Evolutionary conservation across 1,140 invertebrate species (phyloP).

Genomic region (Heliconius hermathena): DNA sequence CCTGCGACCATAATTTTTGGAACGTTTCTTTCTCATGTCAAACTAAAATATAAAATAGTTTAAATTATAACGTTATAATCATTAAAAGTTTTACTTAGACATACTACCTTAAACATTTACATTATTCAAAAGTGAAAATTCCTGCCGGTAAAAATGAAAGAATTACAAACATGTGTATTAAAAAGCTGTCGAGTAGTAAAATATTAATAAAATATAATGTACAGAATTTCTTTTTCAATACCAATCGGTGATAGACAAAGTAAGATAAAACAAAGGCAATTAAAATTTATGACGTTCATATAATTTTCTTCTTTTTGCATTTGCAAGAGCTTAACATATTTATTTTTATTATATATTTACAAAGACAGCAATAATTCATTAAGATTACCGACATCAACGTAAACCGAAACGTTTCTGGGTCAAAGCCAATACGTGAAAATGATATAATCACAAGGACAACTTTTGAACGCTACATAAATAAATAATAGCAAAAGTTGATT

Average conservation of each 20-base stretch:
- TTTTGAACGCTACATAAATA: neutral
- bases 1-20: too few species aligned
- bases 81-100: too few species aligned
- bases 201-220: neutral
- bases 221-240: neutral
- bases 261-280: neutral
- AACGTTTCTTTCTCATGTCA: too few species aligned
- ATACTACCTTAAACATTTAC: too few species aligned
- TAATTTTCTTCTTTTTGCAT: neutral
- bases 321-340: neutral
- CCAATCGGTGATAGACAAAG: neutral
- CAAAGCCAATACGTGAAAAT: slow-evolving; percentile 35
- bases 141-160: too few species aligned
- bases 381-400: slow-evolving; percentile 31
- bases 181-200: too few species aligned
- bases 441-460: slow-evolving; percentile 8
- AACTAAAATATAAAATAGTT: too few species aligned
- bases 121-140: too few species aligned
- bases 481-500: neutral
- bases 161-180: too few species aligned
- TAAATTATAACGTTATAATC: too few species aligned
- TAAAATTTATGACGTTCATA: neutral
- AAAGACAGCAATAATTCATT: slow-evolving; percentile 24
- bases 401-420: slow-evolving; percentile 41
- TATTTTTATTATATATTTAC: neutral